phyloP scores from a whole-genome alignment of 2,888 invertebrate genomes.

The Physocephala rufipes region DNA sequence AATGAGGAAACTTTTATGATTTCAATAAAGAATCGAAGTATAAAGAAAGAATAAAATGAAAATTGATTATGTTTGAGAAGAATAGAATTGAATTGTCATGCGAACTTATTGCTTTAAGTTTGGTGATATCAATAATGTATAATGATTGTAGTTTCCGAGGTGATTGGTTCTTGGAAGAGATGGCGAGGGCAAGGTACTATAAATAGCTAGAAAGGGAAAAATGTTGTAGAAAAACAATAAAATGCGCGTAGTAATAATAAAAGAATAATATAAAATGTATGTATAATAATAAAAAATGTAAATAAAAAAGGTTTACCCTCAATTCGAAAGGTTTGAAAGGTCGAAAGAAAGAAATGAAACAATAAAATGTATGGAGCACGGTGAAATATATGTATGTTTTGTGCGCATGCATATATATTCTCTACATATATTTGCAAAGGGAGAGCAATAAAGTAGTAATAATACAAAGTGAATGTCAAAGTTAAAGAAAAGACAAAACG shows the following conservation, averaged over 20 bases:
- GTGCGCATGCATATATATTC: not conserved
- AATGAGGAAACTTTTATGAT: too few relatives aligned
- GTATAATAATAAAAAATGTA: conserved; percentile 17
- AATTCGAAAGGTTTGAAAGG: conserved; percentile 17
- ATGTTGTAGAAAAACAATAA: conserved; percentile 23
- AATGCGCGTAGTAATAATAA: conserved; percentile 7
- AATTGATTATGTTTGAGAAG: not conserved
- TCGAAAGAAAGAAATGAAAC: not conserved
- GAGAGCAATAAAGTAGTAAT: not conserved
- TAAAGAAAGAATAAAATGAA: too few relatives aligned
- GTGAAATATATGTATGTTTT: not conserved
- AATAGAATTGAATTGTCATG: not conserved
- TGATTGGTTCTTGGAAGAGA: not conserved
- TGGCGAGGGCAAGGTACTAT: not conserved
- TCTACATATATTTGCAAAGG: not conserved
- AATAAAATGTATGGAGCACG: not conserved
- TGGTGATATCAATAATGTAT: not conserved
- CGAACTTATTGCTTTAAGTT: not conserved
- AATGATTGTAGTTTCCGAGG: not conserved
- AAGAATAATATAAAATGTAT: not conserved
- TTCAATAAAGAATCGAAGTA: too few relatives aligned
- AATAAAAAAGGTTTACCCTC: conserved; percentile 13
- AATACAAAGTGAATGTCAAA: not conserved
- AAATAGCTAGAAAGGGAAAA: conserved; percentile 13
- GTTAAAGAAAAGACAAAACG: not conserved